A percentile compares a stretch with the other conserved stretches of the same genome.
Evolutionary conservation across 2,113 vertebrate species (phyloP).

Genomic region (Andinoacara biseriatus): DNA sequence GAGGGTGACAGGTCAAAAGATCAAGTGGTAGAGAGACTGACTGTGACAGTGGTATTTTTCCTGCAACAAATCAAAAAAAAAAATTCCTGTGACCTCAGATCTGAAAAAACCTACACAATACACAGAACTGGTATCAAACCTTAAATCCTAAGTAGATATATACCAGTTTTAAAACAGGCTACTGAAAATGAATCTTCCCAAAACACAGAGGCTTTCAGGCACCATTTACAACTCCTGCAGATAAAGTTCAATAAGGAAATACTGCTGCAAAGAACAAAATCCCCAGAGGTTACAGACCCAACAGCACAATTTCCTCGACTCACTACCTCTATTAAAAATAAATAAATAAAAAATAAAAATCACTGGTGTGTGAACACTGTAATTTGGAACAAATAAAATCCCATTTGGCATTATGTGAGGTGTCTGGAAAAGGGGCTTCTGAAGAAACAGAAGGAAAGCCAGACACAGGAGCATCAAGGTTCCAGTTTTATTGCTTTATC

Average conservation of each 20-base stretch:
- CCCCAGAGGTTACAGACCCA: conserved; percentile 3
- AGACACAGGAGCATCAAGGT: conserved; percentile 11
- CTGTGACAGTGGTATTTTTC: background rate
- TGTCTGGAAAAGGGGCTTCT: background rate
- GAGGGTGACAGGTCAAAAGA: conserved; percentile 42
- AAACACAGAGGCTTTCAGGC: too few relatives aligned
- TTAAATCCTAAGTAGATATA: background rate
- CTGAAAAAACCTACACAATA: background rate
- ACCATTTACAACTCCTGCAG: background rate
- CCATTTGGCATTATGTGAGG: conserved; percentile 18
- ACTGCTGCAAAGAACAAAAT: background rate
- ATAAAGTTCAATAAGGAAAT: background rate
- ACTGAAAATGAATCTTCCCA: too few relatives aligned
- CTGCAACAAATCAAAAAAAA: background rate
- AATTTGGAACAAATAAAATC: conserved; percentile 45
- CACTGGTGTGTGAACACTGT: conserved; percentile 24
- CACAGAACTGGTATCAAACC: background rate
- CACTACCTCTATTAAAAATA: conserved; percentile 7
- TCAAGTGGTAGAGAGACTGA: conserved; percentile 19
- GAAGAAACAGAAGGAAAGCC: background rate
- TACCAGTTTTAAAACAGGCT: background rate
- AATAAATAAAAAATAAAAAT: conserved; percentile 23
- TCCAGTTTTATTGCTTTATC: conserved; percentile 69
- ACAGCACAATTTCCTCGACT: conserved; percentile 19
- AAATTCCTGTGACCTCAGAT: background rate